These are phyloP conservation scores for Dermatemys mawii DNA, from an alignment of 2,113 vertebrate genomes.

Conservation along the genomic window DNA sequence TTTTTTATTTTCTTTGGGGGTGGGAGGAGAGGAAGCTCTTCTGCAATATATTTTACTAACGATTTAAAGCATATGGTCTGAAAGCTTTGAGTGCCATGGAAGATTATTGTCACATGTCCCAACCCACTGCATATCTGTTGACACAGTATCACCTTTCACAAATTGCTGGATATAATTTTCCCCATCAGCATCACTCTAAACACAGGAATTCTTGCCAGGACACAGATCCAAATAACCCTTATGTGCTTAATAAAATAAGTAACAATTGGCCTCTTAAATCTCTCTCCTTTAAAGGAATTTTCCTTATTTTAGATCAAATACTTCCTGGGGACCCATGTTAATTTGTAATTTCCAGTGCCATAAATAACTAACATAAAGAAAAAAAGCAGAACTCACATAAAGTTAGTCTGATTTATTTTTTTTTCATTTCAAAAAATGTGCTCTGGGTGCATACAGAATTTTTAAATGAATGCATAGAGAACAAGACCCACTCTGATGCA, in stretches of 20 bases:
- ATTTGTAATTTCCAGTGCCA: conserved; percentile 23
- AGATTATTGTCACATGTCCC: conserved; percentile 60
- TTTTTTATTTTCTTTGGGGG: background rate
- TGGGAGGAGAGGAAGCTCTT: background rate
- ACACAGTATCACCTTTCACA: conserved; percentile 66
- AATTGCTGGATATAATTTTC: conserved; percentile 64
- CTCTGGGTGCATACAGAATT: background rate
- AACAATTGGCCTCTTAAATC: background rate
- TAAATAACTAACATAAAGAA: conserved; percentile 8
- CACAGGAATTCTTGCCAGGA: conserved; percentile 46
- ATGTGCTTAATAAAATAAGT: conserved; percentile 60
- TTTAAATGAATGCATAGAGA: conserved; percentile 51
- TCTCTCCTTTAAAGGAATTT: conserved; percentile 37
- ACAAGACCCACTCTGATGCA: conserved; percentile 20
- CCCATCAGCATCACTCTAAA: conserved; percentile 51
- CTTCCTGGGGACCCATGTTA: conserved; percentile 6
- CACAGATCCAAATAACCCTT: conserved; percentile 45
- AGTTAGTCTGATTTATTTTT: background rate
- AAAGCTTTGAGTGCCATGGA: conserved; percentile 42
- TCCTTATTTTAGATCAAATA: conserved; percentile 31
- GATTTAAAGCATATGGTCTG: conserved; percentile 60
- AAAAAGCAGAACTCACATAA: background rate
- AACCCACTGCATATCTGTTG: conserved; percentile 34
- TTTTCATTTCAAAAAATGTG: background rate
- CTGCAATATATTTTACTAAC: conserved; percentile 51